phyloP scores from a whole-genome alignment of 2,888 invertebrate genomes.

The Torymus aiolomorphi region DNA sequence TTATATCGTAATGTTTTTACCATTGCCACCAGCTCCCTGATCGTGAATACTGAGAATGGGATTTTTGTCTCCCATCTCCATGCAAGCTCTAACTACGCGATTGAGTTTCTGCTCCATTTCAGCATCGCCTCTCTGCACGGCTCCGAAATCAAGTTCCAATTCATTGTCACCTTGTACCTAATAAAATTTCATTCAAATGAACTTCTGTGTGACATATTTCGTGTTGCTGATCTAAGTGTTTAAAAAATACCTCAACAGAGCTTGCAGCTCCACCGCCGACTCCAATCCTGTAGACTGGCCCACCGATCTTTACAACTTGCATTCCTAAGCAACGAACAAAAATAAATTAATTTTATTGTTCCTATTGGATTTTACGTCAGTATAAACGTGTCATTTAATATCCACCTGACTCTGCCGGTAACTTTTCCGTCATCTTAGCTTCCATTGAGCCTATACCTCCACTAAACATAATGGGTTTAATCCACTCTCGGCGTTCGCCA shows the following conservation, averaged over 20 bases:
- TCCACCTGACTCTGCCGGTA: conserved; percentile 83
- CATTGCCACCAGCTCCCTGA: conserved; percentile 99
- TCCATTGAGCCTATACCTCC: conserved; percentile 96
- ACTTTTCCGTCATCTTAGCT: conserved; percentile 86
- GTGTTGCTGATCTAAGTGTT: neutral
- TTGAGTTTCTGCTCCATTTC: conserved; percentile 99
- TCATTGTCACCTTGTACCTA: conserved; percentile 91
- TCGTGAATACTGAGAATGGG: conserved; percentile 98
- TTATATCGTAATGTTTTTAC: conserved; percentile 64
- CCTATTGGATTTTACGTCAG: too few species aligned
- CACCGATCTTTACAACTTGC: conserved; percentile 95
- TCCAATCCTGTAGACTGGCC: conserved; percentile 97
- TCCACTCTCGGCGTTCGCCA: conserved; percentile 89
- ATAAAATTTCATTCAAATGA: neutral
- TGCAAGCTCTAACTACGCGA: conserved; percentile 92
- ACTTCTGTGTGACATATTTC: neutral
- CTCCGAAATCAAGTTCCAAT: conserved; percentile 93
- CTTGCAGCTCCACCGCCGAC: conserved; percentile 99
- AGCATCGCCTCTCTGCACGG: conserved; percentile 97
- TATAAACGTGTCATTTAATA: neutral
- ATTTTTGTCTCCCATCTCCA: conserved; percentile 88
- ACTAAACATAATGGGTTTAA: conserved; percentile 99
- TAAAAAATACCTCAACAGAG: conserved; percentile 83
- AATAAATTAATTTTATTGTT: conserved; percentile 7
- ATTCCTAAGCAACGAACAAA: conserved; percentile 80